A percentile compares a stretch with the other conserved stretches of the same genome.
Evolutionary conservation across 2,113 vertebrate genomes (phyloP).

Genomic region (Uropsilus gracilis): DNA sequence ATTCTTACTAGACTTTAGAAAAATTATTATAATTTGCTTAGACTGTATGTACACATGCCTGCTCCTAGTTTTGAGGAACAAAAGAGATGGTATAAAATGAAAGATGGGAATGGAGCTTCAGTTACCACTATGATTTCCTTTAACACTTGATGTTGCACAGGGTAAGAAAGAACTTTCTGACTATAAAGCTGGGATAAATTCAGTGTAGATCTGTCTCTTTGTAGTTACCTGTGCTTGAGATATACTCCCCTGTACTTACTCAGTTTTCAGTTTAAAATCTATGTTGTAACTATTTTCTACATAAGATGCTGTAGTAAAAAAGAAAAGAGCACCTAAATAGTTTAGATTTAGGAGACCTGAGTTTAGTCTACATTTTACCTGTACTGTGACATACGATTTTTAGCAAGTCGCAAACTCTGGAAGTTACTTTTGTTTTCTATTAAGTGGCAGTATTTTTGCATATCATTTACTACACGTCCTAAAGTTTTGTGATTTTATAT

Average conservation of each 20-base stretch:
- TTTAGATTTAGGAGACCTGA: background rate
- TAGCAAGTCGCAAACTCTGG: background rate
- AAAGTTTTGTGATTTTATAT: constrained; percentile 27
- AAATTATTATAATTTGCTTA: constrained; percentile 13
- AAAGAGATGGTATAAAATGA: background rate
- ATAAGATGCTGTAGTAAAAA: background rate
- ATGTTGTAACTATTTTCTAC: background rate
- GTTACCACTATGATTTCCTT: background rate
- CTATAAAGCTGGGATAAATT: constrained; percentile 15
- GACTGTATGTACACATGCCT: background rate
- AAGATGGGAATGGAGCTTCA: background rate
- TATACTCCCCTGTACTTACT: background rate
- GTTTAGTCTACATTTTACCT: background rate
- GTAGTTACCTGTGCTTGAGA: background rate
- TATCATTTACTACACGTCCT: background rate
- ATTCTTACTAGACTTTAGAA: background rate
- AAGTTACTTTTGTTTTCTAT: constrained; percentile 47
- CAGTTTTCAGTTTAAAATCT: background rate
- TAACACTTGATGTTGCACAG: background rate
- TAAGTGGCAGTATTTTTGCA: constrained; percentile 44
- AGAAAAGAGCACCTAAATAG: background rate
- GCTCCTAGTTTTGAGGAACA: constrained; percentile 4
- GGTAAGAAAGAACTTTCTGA: constrained; percentile 25
- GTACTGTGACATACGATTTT: background rate
- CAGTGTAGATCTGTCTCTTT: background rate